phyloP scores from a whole-genome alignment of 1,140 invertebrate species.

The Conopomorpha cramerella region DNA sequence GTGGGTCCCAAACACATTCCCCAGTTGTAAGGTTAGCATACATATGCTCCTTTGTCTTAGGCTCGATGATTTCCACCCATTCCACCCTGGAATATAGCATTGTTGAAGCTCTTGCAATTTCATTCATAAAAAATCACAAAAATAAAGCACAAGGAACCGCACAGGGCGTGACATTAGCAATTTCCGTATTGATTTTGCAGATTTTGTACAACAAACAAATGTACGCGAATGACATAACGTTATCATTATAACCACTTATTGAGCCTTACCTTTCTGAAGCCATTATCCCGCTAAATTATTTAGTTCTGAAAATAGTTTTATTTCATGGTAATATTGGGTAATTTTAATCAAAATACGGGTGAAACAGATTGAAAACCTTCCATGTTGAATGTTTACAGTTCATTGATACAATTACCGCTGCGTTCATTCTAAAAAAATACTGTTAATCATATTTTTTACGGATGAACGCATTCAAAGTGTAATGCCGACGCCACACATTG shows the following conservation, averaged over 20 bases:
- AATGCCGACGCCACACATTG: too few species aligned
- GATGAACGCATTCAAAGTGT: too few species aligned
- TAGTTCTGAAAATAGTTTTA: too few species aligned
- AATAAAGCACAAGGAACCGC: constrained; percentile 29
- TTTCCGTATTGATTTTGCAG: constrained; percentile 59
- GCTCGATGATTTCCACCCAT: constrained; percentile 99
- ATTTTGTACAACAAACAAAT: too few species aligned
- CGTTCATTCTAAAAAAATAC: background rate
- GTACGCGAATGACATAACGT: too few species aligned
- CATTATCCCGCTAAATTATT: too few species aligned
- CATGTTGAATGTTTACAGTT: constrained; percentile 49
- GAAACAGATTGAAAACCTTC: constrained; percentile 35
- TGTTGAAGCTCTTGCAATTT: constrained; percentile 13
- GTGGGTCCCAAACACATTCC: constrained; percentile 97
- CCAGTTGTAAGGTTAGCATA: constrained; percentile 98
- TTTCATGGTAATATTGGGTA: too few species aligned
- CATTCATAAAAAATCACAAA: constrained; percentile 19
- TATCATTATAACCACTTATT: too few species aligned
- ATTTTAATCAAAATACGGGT: constrained; percentile 41
- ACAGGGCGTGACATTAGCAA: constrained; percentile 58
- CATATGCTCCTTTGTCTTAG: constrained; percentile 96
- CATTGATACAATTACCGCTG: constrained; percentile 1
- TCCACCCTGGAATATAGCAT: constrained; percentile 76
- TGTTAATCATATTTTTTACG: background rate
- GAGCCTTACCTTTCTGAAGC: constrained; percentile 45